Conservation (phyloP, 1,140 invertebrate species). For the Apis laboriosa region DNA sequence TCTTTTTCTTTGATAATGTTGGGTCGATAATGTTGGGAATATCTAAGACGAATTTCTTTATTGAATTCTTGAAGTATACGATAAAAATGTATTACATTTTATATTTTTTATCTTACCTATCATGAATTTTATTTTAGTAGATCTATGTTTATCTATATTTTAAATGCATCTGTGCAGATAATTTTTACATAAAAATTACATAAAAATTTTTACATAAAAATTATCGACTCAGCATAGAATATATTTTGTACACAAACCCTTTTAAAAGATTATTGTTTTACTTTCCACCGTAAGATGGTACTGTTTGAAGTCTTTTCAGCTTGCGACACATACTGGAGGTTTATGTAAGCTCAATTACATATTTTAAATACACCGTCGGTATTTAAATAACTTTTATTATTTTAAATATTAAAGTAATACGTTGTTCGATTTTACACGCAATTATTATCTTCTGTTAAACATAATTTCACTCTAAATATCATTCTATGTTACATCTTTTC, state of each 20-base stretch:
- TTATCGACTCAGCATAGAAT: background rate
- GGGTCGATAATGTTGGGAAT: no score
- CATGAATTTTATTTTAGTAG: no score
- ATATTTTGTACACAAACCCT: background rate
- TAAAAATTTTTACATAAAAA: background rate
- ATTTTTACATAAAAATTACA: background rate
- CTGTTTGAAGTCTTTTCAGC: background rate
- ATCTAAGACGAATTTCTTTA: no score
- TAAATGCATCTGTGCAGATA: background rate
- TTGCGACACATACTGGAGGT: constrained; percentile 3
- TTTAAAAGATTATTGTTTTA: background rate
- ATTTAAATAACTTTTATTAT: background rate
- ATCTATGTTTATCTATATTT: background rate
- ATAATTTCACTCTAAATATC: no score
- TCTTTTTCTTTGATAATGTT: no score
- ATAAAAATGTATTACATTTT: no score
- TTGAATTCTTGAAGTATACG: no score
- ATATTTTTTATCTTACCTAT: no score
- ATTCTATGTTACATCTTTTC: background rate
- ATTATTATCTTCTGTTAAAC: rapidly evolving
- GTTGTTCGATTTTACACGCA: no score
- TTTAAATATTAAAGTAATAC: background rate
- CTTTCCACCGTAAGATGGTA: background rate
- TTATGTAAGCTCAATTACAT: background rate
- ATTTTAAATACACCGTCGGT: constrained; percentile 1